Evolutionary conservation across 2,113 vertebrate species (phyloP).

Genomic region (Rhipidura dahli): DNA sequence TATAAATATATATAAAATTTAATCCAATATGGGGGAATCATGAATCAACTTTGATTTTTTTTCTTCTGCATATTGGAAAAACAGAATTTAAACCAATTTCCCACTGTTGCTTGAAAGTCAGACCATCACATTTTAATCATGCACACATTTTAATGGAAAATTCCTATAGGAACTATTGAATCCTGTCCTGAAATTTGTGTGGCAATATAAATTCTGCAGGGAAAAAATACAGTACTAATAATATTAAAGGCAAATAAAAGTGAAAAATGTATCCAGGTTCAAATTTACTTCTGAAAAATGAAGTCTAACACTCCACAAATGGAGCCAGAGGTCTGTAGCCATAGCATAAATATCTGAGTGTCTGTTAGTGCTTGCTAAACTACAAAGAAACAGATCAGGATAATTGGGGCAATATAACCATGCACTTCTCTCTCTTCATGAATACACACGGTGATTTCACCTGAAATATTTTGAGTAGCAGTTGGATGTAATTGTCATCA

Average conservation of each 20-base stretch:
- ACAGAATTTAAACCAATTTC: neutral
- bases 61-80: neutral
- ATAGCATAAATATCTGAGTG: neutral
- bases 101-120: neutral
- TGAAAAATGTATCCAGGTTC: neutral
- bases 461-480: neutral
- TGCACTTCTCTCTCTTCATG: neutral
- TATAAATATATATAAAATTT: neutral
- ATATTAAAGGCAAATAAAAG: neutral
- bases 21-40: neutral
- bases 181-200: neutral
- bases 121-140: neutral
- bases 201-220: neutral
- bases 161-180: neutral
- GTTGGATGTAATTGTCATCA: neutral
- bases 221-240: neutral
- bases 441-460: neutral
- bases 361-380: neutral
- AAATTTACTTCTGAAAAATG: neutral
- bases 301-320: accelerated
- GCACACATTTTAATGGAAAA: neutral
- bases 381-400: neutral
- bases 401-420: neutral
- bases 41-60: neutral
- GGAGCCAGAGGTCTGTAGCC: neutral